Base-by-base conservation (phyloP, 1,140 invertebrate genomes). In the Cyphomyrmex costatus region DNA sequence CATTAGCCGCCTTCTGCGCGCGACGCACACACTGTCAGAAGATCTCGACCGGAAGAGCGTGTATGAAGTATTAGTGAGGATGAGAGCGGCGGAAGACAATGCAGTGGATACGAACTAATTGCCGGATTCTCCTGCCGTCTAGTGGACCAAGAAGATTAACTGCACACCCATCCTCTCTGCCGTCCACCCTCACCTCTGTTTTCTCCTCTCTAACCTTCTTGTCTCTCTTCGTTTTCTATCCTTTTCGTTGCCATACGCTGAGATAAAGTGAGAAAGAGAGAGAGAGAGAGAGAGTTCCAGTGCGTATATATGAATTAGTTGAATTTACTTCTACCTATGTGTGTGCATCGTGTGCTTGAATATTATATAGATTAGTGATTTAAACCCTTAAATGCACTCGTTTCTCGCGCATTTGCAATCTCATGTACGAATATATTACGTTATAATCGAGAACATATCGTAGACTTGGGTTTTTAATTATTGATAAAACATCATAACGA, bases 91-190 rank as follows among this genome's bases (percentile, higher is more conserved):
- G 83, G 88, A 92, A 92, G 92, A 94, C 93, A 94, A 93, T 92
- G 91, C 93, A 92, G 84, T 91, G 88, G 90, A 90, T 92, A 91
- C 93, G 91, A 93, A 93, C 93, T 94, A 95, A 94, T 95, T 95
- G 93, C 92, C 87, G 92, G 93, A 94, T 93, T 94, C 91, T 92
- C 91, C 88, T 91, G 90, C 88, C 90, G 91, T 91, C 93, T 93
- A 93, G 90, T 93, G 92, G 91, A 94, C 92, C 92, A 90, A 89
- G 91, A 93, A 94, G 94, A 94, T 94, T 94, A 94, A 93, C 91
- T 92, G 92, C 88, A 42, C 42, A 30, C 71, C 79, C 84, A 66
- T 78, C 71, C 77, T 78, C 56, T 53, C 70, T 73, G 14, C 46
- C 77, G 49, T 87, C 56, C 58, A 14, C 89, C 82, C 76, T 77